These are phyloP conservation scores for Ciconia maguari DNA, from an alignment of 2,113 vertebrate genomes.

Conservation along the genomic window DNA sequence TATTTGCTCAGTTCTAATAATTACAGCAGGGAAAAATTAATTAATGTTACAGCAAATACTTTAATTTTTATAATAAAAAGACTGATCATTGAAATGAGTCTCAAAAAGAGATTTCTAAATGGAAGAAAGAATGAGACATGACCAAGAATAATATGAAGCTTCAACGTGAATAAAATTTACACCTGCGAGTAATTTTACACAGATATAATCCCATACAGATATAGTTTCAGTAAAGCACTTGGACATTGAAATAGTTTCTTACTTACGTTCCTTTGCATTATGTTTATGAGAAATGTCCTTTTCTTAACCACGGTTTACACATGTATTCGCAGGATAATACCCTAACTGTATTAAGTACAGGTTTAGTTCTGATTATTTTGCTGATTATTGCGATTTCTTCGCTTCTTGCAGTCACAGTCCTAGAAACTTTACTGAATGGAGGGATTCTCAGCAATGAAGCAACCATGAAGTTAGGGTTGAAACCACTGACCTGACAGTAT, in stretches of 20 bases:
- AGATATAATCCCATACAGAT: neutral
- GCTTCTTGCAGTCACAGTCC: neutral
- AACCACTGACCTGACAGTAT: neutral
- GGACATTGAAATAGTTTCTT: neutral
- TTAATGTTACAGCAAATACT: slow-evolving; percentile 58
- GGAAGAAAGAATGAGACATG: slow-evolving; percentile 1
- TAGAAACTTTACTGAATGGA: neutral
- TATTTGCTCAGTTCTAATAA: slow-evolving; percentile 64
- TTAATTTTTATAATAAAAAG: slow-evolving; percentile 65
- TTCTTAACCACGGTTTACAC: neutral
- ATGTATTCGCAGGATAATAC: neutral
- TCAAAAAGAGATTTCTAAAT: slow-evolving; percentile 34
- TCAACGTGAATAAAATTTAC: neutral
- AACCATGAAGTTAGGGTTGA: neutral
- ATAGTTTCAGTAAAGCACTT: neutral
- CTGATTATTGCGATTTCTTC: neutral
- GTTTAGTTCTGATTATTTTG: neutral
- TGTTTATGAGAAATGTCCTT: neutral
- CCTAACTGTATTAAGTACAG: neutral
- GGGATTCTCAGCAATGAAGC: neutral
- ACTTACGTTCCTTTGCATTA: neutral
- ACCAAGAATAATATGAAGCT: slow-evolving; percentile 36
- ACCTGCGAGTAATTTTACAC: neutral
- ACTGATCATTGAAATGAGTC: slow-evolving; percentile 41
- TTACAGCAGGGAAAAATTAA: slow-evolving; percentile 58